Evolutionary conservation across 2,888 invertebrate genomes (phyloP), one percentile per base, ranked within the genome.

Genomic region (Drosophila meridionalis): DNA sequence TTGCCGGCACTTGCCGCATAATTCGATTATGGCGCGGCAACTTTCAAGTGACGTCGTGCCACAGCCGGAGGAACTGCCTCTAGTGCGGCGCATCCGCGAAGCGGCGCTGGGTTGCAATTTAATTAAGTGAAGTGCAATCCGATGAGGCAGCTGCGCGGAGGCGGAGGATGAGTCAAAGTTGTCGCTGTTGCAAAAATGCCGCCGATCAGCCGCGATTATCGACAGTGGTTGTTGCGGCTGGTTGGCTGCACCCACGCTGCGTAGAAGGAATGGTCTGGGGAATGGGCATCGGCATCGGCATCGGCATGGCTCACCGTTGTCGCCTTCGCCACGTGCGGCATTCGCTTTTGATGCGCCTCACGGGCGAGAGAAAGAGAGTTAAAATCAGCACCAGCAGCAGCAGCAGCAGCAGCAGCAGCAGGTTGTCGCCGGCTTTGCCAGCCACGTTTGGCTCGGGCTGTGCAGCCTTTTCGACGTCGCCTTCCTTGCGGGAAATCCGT

Each of bases 61-160:
- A 62, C 43, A 42, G 75, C 48, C 56, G 40, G 59, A 62, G 72
- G 62, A 58, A 60, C 63, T 69, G 76, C 68, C 59, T 58, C 61
- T 50, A 70, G 64, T 57, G 78, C 61, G 76, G 72, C 74, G 85
- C 81, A 85, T 85, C 85, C 81, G 87, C 69, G 69, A 60, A 65
- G 65, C 85, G 83, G 69, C 74, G 83, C 85, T 83, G 79, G 70
- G 83, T 68, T 87, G 87, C 89, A 87, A 87, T 87, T 87, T 87
- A 87, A 87, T 87, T 87, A 87, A 87, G 84, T 76, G 87, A 88
- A 87, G 87, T 87, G 87, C 84, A 87, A 80, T 76, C 77, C 71
- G 78, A 64, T 69, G 62, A 32, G 36, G 62, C 62, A 56, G 26
- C 61, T 43, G 26, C 28, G 61, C 2, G 8, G 14, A 8, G 48